Percentiles rank a stretch among this genome's conserved stretches.
phyloP scores from a whole-genome alignment of 2,113 vertebrate species.

The Hippocampus mohnikei region DNA sequence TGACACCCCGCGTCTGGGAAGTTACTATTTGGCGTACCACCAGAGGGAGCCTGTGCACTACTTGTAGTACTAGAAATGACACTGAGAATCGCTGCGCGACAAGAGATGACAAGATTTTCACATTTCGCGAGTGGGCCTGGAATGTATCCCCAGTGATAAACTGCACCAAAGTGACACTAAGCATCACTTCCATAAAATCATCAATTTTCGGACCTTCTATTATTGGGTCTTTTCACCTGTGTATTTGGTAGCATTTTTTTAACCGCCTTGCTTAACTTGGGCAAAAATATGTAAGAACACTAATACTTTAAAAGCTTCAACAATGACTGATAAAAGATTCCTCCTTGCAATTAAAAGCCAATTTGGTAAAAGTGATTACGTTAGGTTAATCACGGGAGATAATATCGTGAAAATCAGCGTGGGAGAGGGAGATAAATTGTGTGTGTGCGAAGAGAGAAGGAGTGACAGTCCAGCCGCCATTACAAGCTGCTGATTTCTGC shows the following conservation, averaged over 20 bases:
- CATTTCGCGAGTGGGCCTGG: too few relatives aligned
- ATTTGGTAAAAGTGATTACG: conserved; percentile 74
- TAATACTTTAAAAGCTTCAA: conserved; percentile 41
- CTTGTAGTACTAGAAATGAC: too few relatives aligned
- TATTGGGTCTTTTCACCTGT: not conserved
- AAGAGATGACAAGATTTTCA: too few relatives aligned
- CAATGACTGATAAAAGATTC: conserved; percentile 48
- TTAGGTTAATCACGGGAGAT: conserved; percentile 74
- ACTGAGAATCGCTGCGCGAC: too few relatives aligned
- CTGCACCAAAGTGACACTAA: not conserved
- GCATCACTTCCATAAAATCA: not conserved
- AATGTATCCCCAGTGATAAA: not conserved
- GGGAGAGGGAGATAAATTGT: conserved; percentile 50
- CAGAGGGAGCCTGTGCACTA: too few relatives aligned
- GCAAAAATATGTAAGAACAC: not conserved
- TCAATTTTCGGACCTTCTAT: not conserved
- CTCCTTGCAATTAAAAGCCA: conserved; percentile 74
- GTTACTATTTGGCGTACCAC: too few relatives aligned
- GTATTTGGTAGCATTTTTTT: conserved; percentile 18
- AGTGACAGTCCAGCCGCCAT: conserved; percentile 78
- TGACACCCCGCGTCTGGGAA: too few relatives aligned
- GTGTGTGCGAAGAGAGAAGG: conserved; percentile 53
- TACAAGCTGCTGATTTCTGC: conserved; percentile 75
- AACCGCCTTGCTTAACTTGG: conserved; percentile 25
- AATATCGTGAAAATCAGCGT: conserved; percentile 59